Base-by-base conservation (phyloP, 1,140 invertebrate species). In the Acromyrmex echinatior region DNA sequence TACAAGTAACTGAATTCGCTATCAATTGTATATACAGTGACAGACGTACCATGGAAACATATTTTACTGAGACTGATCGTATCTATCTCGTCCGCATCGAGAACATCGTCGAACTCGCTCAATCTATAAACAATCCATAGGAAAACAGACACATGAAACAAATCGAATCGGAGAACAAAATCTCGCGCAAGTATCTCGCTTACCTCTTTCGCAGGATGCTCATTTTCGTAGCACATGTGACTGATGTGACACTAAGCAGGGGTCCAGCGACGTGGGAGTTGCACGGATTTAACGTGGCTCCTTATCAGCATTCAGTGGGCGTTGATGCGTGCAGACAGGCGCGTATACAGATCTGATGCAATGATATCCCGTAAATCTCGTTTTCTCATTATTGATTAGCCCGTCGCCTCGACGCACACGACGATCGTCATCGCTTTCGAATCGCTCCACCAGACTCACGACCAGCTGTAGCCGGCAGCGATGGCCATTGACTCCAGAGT, bases 31-130 rank as follows among this genome's bases (percentile, higher is more conserved):
- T 14, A 71, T 45, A 45, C 2, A 45, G 9, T 53, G 60, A 56
- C 18, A 62, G 71, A 90, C 93, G 94, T 95, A 97, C 98, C 98
- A 96, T 98, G 97, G 92, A 98, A 98, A 88, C 97, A 97, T 70
- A 98, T 93, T 91, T 96, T 96, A 90, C 96, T 96, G 3, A 98
- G 93, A 87, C 96, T 94, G 58, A 94, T 93, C 16, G 97, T 93
- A 92, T 98, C 96, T 88, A 98, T 97, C 70, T 97, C 95, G 85
- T 98, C 97, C 84, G 96, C 93, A 10, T 96, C 94, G 5, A 98
- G 94, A 76, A 97, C 93, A 86, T 97, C 96, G 92, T 98, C 96
- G 92, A 98, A 98, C 90, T 97, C 97, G 95, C 97, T 97, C 76
- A 98, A 96, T 93, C 97, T 98, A 92, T 45, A 96, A 87, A 78